Base-by-base conservation (phyloP, 1,140 invertebrate genomes). In the Matsumurasca onukii region DNA sequence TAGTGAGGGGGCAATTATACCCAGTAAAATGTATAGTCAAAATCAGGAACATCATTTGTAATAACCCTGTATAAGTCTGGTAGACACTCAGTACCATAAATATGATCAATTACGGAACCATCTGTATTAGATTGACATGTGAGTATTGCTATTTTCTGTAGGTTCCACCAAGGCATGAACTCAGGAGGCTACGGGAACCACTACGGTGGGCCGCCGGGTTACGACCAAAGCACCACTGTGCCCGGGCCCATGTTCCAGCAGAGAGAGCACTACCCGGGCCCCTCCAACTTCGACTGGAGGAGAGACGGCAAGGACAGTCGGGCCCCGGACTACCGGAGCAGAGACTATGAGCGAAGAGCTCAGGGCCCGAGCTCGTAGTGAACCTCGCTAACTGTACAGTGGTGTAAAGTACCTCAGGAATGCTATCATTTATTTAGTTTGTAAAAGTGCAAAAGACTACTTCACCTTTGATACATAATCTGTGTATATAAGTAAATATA, bases 341-440 rank as follows among this genome's bases (percentile, higher is more conserved):
- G 85, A 68, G 84, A 86, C 51, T 86, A 85, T 67, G 82, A 85
- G 69, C 76, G 82, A 72, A 77, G 82, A 71, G 80, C 79, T 22
- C 82, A 81, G 24, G 79, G 80, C 0, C 78, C 79, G 24, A 80
- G 78, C 27, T 51, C 65, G 17, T 66, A 66, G 65, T 66, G 34
- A 39, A 5, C 34, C 34, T 17, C 5, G 34, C 17, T 39, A 39
- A 17, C 5, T 39, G 34, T 39, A 39, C 34, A 39, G 34, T 39
- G 34, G 5, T 17, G 17, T 39, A 39, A 17, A 9, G 5, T 39
- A 39, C 34, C 34, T 17, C 17, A 39, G 34, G 17, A 5, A 39
- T 5, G 17, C 34, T 17, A 39, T 9, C 34, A 39, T 39, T 39
- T 39, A 39, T 39, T 39, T 39, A 9, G 34, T 39, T 39, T n/a